Percentiles rank a stretch among this genome's conserved stretches.
These are phyloP conservation scores for Mastomys natalensis DNA, from an alignment of 2,113 vertebrate genomes.

Conservation along the genomic window DNA sequence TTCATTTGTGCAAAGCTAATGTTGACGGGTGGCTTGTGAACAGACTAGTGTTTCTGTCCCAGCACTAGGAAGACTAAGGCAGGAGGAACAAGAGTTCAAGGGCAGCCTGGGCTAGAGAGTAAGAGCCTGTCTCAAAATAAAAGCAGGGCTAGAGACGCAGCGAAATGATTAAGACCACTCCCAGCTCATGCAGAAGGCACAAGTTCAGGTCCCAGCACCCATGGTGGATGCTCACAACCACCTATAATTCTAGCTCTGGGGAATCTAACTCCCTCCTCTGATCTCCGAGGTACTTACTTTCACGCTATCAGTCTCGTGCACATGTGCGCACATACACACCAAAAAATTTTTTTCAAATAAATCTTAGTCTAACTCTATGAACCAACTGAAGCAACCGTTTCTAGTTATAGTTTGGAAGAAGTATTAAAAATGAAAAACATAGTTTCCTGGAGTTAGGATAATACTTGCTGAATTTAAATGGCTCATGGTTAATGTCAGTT, in stretches of 20 bases:
- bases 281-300: neutral
- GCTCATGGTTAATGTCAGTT: constrained; percentile 76
- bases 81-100: neutral
- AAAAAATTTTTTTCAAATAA: neutral
- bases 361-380: neutral
- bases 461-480: constrained; percentile 63
- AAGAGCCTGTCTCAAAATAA: neutral
- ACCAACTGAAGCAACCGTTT: constrained; percentile 14
- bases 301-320: neutral
- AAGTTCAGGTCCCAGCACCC: no score
- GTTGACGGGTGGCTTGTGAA: neutral
- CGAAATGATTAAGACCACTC: neutral
- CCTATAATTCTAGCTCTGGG: neutral
- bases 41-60: neutral
- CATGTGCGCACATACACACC: neutral
- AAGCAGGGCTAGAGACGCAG: neutral
- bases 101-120: neutral
- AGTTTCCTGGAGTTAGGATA: neutral
- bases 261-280: neutral
- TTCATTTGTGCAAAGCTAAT: neutral
- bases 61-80: neutral
- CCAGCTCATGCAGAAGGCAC: neutral
- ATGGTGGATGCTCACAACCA: neutral
- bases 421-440: neutral
- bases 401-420: neutral